A percentile compares a stretch with the other conserved stretches of the same genome.
Conservation (phyloP, 1,140 invertebrate genomes). For the Leptonema lineaticorne region DNA sequence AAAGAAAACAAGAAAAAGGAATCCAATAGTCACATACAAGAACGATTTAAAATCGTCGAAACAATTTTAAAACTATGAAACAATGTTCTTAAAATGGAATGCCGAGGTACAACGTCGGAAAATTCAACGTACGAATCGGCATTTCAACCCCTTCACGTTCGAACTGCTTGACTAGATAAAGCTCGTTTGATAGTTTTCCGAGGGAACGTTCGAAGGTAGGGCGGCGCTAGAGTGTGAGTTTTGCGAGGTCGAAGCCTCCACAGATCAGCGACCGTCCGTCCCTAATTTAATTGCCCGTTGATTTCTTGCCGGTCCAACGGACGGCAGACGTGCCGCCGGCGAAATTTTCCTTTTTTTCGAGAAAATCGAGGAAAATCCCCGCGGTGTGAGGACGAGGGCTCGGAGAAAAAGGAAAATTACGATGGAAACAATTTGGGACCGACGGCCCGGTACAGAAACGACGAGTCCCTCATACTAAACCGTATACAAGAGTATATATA, state of each 20-base stretch:
- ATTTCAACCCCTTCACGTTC: no score
- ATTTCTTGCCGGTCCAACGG: conserved; percentile 26
- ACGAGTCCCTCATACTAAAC: no score
- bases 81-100: no score
- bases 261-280: no score
- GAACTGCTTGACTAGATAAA: conserved; percentile 23
- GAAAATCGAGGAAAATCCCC: background rate
- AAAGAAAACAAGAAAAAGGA: no score
- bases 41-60: no score
- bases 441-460: no score
- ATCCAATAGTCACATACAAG: no score
- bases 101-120: no score
- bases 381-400: background rate
- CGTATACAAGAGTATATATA: no score
- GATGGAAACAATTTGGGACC: conserved; percentile 24
- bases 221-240: background rate
- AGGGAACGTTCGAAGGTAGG: background rate
- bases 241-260: conserved; percentile 20
- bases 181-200: conserved; percentile 26
- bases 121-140: no score
- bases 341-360: background rate
- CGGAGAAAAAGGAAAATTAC: conserved; percentile 1
- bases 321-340: conserved; percentile 25
- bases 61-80: no score
- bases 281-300: conserved; percentile 36